Evolutionary conservation across 2,888 invertebrate species (phyloP).

Genomic region (Sisyra nigra): DNA sequence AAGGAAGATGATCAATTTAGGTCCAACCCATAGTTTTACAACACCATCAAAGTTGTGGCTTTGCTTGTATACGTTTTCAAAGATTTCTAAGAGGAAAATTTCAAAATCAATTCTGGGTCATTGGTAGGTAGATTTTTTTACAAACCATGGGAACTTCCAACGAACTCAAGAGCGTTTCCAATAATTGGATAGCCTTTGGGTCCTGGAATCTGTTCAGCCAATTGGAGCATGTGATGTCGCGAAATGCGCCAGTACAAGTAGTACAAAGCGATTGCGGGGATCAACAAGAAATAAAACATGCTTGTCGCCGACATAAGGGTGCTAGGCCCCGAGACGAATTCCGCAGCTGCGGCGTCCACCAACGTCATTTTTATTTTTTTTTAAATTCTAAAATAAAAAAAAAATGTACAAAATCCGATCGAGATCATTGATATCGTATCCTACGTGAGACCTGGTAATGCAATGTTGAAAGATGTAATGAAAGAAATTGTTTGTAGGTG

Average conservation of each 20-base stretch:
- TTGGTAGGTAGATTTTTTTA: conserved; percentile 10
- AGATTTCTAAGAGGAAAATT: conserved; percentile 40
- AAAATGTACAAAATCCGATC: neutral
- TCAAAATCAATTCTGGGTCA: neutral
- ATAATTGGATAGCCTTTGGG: conserved; percentile 54
- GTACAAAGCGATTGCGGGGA: conserved; percentile 51
- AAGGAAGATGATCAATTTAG: conserved; percentile 55
- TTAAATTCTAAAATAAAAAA: neutral
- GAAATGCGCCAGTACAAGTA: conserved; percentile 62
- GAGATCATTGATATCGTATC: neutral
- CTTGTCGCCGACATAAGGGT: conserved; percentile 41
- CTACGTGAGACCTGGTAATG: neutral
- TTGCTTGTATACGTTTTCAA: conserved; percentile 38
- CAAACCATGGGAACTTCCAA: conserved; percentile 57
- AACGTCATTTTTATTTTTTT: conserved; percentile 7
- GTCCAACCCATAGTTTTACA: conserved; percentile 60
- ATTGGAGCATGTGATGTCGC: conserved; percentile 49
- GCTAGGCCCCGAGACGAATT: conserved; percentile 18
- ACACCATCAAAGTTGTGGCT: conserved; percentile 39
- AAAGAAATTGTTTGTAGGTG: neutral
- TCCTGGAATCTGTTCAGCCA: conserved; percentile 57
- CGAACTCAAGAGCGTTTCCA: conserved; percentile 58
- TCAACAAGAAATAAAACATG: conserved; percentile 54
- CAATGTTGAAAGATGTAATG: neutral
- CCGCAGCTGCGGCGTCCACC: neutral